Evolutionary conservation across 2,113 vertebrate genomes (phyloP), one percentile per base, ranked within the genome.

Genomic region (Osmerus mordax): DNA sequence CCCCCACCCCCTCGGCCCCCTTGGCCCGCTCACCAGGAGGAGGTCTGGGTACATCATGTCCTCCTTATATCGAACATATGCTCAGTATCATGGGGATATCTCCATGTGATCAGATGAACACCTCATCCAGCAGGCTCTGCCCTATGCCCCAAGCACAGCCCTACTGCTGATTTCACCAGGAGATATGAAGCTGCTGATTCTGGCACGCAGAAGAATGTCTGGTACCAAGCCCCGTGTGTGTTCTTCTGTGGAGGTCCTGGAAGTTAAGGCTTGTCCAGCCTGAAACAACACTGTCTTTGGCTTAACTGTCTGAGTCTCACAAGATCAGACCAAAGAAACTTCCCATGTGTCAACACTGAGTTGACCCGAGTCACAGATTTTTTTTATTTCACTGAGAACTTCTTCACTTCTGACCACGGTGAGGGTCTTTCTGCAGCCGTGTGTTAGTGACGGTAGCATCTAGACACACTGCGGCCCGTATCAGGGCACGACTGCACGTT

Each of bases 21-120:
- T 47, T 2, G 9, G 41, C 41, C 55, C 55, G 18, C 15, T 19
- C 15, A 1, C 55, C 55, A 56, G 55, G 55, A 56, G 41, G 9
- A 47, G 1, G 41, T 11, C 41, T 47, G 41, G 21, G 7, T 52
- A 78, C 25, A 13, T 64, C 25, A 58, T 75, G 77, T 79, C 70
- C 80, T 77, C 66, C 76, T 85, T 74, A 73, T 73, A 84, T 76
- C 12, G 61, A 80, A 87, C 81, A 87, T 89, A 87, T 87, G 89
- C 79, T 83, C 68, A 32, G 77, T 74, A 88, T 87, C 85, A 86
- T 73, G 68, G 1, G 78, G 68, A 36, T 75, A 76, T 76, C 78
- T 78, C 81, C 68, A 77, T 74, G 75, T 3, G 63, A 87, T 79
- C 77, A n/a, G 12, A 75, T 60, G 67, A 68, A 56, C 67, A 18